Evolutionary conservation across 2,888 invertebrate species (phyloP).

Genomic region (Bellardia pandia): DNA sequence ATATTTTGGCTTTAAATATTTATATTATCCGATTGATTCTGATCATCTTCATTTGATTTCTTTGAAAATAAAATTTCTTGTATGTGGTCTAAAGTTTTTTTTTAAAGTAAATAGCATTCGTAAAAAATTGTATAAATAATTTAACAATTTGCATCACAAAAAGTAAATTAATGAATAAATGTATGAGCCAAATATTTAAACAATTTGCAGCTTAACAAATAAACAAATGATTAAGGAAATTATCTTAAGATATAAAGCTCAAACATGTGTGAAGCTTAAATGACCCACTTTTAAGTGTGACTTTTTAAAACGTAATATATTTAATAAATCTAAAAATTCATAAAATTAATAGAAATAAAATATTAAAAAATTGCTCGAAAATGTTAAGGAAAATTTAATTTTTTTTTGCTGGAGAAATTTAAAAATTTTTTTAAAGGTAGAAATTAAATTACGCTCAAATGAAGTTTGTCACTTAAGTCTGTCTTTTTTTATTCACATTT

Average conservation of each 20-base stretch:
- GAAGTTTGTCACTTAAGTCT: too few relatives aligned
- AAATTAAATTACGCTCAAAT: too few relatives aligned
- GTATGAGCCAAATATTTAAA: neutral
- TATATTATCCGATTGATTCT: neutral
- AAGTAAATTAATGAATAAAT: neutral
- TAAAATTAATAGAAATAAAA: too few relatives aligned
- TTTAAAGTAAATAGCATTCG: neutral
- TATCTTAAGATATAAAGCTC: neutral
- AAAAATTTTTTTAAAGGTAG: neutral
- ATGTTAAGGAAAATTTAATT: too few relatives aligned
- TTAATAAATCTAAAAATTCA: too few relatives aligned
- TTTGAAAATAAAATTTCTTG: neutral
- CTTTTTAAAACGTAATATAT: neutral
- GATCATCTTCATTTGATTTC: neutral
- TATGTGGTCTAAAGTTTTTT: neutral
- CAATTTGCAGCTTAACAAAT: neutral
- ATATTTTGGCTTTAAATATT: neutral
- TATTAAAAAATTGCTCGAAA: too few relatives aligned
- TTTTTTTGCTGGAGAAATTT: too few relatives aligned
- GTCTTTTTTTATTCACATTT: too few relatives aligned
- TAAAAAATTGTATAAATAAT: neutral
- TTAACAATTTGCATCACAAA: neutral
- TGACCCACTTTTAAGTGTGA: neutral
- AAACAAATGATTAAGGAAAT: conserved; percentile 5
- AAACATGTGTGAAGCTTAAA: neutral